A percentile compares a stretch with the other conserved stretches of the same genome.
These are phyloP conservation scores for Hylaea fasciaria DNA, from an alignment of 2,888 invertebrate genomes.

Conservation along the genomic window DNA sequence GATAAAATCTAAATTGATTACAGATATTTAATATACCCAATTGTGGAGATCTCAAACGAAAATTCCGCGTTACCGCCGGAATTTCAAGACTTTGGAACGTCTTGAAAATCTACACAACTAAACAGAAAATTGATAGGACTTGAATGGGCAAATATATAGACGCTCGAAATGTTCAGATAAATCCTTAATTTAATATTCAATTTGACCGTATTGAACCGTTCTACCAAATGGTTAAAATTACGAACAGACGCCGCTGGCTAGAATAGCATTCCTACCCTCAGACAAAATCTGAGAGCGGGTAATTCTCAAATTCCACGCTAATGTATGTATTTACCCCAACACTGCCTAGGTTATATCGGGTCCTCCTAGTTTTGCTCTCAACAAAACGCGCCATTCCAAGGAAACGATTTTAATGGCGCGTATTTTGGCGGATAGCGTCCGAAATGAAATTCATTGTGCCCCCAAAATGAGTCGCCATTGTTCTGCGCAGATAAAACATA, in stretches of 20 bases:
- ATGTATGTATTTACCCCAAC: conserved; percentile 42
- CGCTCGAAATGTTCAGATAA: no score
- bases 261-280: conserved; percentile 9
- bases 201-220: conserved; percentile 15
- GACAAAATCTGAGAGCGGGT: conserved; percentile 35
- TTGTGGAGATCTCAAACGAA: no score
- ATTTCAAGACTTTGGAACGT: no score
- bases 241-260: conserved; percentile 7
- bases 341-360: conserved; percentile 42
- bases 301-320: conserved; percentile 40
- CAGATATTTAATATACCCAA: no score
- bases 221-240: conserved; percentile 10
- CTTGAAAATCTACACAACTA: no score
- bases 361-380: conserved; percentile 35
- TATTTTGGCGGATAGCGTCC: conserved; percentile 72
- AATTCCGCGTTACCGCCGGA: no score
- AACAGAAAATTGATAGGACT: no score
- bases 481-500: conserved; percentile 74
- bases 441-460: conserved; percentile 78
- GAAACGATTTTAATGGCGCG: conserved; percentile 72
- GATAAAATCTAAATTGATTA: no score
- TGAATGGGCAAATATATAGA: no score
- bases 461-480: conserved; percentile 78
- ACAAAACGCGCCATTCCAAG: conserved; percentile 44
- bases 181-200: background rate